Conservation (phyloP, 2,888 invertebrate species). For the Xylota segnis region DNA sequence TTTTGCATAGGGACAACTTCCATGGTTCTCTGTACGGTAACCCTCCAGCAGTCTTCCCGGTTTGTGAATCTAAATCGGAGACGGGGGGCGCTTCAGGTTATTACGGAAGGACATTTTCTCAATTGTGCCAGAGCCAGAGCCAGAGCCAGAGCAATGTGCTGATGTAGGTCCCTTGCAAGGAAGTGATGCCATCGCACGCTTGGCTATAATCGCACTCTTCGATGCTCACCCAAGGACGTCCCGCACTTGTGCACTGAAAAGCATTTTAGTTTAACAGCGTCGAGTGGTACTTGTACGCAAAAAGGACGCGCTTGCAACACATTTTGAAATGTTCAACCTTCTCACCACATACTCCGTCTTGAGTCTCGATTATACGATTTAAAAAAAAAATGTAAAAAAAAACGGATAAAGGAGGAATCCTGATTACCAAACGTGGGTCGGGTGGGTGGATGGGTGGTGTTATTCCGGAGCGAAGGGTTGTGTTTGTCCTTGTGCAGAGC, state of each 20-base stretch:
- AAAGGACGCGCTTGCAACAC: slow-evolving; percentile 53
- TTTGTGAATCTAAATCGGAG: slow-evolving; percentile 71
- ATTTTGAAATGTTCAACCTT: slow-evolving; percentile 73
- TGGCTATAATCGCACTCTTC: slow-evolving; percentile 53
- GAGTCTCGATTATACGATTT: slow-evolving; percentile 69
- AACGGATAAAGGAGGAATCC: slow-evolving; percentile 39
- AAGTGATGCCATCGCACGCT: slow-evolving; percentile 63
- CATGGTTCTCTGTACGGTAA: slow-evolving; percentile 48
- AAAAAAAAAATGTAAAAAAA: slow-evolving; percentile 17
- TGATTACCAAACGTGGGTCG: slow-evolving; percentile 65
- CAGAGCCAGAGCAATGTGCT: slow-evolving; percentile 59
- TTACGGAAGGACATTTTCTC: slow-evolving; percentile 73
- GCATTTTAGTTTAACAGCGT: slow-evolving; percentile 51
- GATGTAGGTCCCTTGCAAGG: slow-evolving; percentile 57
- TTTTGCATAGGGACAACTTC: slow-evolving; percentile 72
- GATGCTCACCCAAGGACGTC: slow-evolving; percentile 68
- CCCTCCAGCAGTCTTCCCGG: slow-evolving; percentile 71
- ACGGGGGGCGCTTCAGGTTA: slow-evolving; percentile 63
- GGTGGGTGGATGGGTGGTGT: slow-evolving; percentile 44
- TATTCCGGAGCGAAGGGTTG: slow-evolving; percentile 70
- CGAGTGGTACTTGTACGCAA: slow-evolving; percentile 44
- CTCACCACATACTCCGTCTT: slow-evolving; percentile 59
- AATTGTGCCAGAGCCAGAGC: slow-evolving; percentile 34
- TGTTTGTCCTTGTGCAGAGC: slow-evolving; percentile 72
- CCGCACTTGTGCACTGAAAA: slow-evolving; percentile 36